Base-by-base conservation (phyloP, 2,113 vertebrate species). In the Euleptes europaea region DNA sequence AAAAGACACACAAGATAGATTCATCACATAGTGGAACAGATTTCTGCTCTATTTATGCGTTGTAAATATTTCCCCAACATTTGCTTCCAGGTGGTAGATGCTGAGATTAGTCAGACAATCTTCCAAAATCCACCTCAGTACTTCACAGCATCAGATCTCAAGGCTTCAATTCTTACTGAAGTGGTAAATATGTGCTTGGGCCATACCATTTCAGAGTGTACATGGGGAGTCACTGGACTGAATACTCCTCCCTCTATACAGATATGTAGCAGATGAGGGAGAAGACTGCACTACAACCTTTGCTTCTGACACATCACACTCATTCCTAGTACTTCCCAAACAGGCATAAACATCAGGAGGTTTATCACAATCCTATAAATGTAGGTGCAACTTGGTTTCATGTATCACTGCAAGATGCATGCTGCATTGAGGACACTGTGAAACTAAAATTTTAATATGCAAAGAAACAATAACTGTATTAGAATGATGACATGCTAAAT, bases 71-170 rank as follows among this genome's bases (percentile, higher is more conserved):
- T 86, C 17, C 21, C 51, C 63, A 88, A 38, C 1, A 7, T 78
- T n/a, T 72, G 75, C 3, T 26, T 42, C 17, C 76, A 73, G 4
- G 35, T 28, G 82, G 26, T 49, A 87, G 15, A 71, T 42, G 78
- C 0, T 54, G 2, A 75, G 5, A 70, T 31, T 72, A 83, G 15
- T 4, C 40, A 89, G 79, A 38, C 5, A 21, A 10, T 84, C 51
- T 49, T 67, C 54, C 42, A 63, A 57, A 81, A 80, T 49, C 80
- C 76, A 35, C n/a, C 35, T 83, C 85, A 88, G 35, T 86, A 85
- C 11, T 66, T 82, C 71, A 80, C 0, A 78, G 69, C 84, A 40
- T 67, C 15, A 82, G 67, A 84, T 69, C 2, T 47, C 0, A 0
- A 2, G 21, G 17, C 1, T 88, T 90, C 78, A 57, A 76, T 78